phyloP scores from a whole-genome alignment of 2,113 vertebrate genomes.

The Gambusia affinis region DNA sequence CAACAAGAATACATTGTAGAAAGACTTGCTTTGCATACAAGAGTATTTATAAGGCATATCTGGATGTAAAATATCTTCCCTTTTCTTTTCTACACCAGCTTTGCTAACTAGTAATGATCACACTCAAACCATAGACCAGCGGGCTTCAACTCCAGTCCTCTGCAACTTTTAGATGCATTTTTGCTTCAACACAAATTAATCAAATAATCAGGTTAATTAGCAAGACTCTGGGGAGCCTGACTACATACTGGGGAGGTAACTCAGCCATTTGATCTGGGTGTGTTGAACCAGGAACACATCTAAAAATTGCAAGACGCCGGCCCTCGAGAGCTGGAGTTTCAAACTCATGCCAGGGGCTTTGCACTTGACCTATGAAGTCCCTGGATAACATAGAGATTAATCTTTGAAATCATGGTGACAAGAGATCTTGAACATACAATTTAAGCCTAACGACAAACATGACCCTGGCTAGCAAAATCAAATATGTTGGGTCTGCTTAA shows the following conservation, averaged over 20 bases:
- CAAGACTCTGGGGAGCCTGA: too few species aligned
- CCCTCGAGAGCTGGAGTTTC: too few species aligned
- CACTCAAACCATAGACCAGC: too few species aligned
- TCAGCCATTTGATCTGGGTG: too few species aligned
- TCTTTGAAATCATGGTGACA: constrained; percentile 11
- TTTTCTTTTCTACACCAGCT: neutral
- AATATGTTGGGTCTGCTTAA: neutral
- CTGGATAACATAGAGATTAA: constrained; percentile 31
- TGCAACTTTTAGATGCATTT: too few species aligned
- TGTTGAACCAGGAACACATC: too few species aligned
- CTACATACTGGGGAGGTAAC: too few species aligned
- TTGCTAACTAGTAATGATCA: constrained; percentile 16
- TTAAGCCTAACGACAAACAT: constrained; percentile 4
- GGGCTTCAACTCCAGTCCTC: too few species aligned
- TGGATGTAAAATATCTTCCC: constrained; percentile 46
- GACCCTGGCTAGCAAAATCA: constrained; percentile 5
- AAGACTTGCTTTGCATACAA: constrained; percentile 41
- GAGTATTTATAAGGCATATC: constrained; percentile 18
- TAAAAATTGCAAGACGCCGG: too few species aligned
- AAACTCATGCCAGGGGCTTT: neutral
- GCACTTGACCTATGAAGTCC: constrained; percentile 36
- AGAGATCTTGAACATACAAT: constrained; percentile 1
- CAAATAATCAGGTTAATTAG: too few species aligned
- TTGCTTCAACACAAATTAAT: too few species aligned
- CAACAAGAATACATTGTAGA: neutral